phyloP scores from a whole-genome alignment of 2,113 vertebrate species.

The Coregonus clupeaformis region DNA sequence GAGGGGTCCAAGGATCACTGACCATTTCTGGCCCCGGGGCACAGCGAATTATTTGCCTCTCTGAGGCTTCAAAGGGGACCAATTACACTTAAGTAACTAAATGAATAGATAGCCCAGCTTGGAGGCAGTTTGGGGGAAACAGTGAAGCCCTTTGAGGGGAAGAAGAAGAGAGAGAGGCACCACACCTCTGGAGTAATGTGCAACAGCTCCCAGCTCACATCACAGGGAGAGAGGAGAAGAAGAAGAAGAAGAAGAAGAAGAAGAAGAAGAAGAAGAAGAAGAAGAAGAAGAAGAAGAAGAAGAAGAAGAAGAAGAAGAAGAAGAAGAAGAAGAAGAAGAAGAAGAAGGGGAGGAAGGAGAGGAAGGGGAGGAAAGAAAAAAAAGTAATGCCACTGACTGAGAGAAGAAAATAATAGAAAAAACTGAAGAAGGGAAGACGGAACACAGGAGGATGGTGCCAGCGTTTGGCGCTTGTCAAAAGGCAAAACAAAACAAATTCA shows the following conservation, averaged over 20 bases:
- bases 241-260: too few species aligned
- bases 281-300: too few species aligned
- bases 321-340: too few species aligned
- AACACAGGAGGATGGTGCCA: conserved; percentile 20
- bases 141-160: conserved; percentile 74
- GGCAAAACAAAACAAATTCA: conserved; percentile 55
- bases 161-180: conserved; percentile 51
- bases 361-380: conserved; percentile 4
- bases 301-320: too few species aligned
- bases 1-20: conserved; percentile 74
- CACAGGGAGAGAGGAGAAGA: conserved; percentile 40
- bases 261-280: too few species aligned
- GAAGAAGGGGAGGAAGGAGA: too few species aligned
- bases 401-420: neutral
- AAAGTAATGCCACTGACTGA: neutral
- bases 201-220: conserved; percentile 65
- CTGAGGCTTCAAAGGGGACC: conserved; percentile 82
- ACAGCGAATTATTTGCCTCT: conserved; percentile 84
- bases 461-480: conserved; percentile 57
- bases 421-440: neutral
- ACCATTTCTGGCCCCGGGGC: conserved; percentile 75
- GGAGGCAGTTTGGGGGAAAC: conserved; percentile 77
- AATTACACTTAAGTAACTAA: conserved; percentile 86
- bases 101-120: conserved; percentile 83
- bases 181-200: conserved; percentile 76